Evolutionary conservation across 2,888 invertebrate genomes (phyloP), one percentile per base, ranked within the genome.

Genomic region (Latheticus oryzae): DNA sequence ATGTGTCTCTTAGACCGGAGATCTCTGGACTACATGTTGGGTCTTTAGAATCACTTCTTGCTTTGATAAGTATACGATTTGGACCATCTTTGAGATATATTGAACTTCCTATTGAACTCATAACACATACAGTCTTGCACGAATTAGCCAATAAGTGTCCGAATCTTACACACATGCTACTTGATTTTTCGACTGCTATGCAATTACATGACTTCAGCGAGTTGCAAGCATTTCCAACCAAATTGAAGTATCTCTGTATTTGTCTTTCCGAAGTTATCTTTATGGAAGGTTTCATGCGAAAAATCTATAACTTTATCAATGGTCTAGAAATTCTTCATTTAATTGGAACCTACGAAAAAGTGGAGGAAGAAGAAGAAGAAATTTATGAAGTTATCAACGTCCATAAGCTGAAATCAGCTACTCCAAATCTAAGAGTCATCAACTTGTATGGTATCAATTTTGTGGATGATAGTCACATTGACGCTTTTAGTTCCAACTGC

Each of bases 211-310:
- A 99, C 77, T 99, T 99, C 83, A 97, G 97, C 66, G 97, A 97
- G 80, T 90, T 99, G 85, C 95, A 98, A 80, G 93, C 96, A 9
- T 99, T 99, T 76, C 99, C 99, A 1, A 97, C 98, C 5, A 97
- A 98, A 78, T 82, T 99, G 55, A 40, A 37, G 5, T 97, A 96
- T 78, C 60, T 78, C 15, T 78, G 78, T 60, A 93, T 99, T 73
- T 99, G 99, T 67, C 82, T 99, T 26, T 97, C 97, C 0, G 99
- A 99, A 79, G 97, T 99, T 63, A 99, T 99, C 79, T 99, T 99
- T 81, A 95, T 99, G 92, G 99, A 99, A 78, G 99, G 99, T 7
- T 99, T 99, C 78, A 97, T 99, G 95, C 82, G 99, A 65, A 97
- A 99, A 80, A 99, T 99, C 63, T 99, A 99, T 80, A 98, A 98